These are phyloP conservation scores for Leucophenga varia DNA, from an alignment of 1,140 invertebrate species.

Conservation along the genomic window DNA sequence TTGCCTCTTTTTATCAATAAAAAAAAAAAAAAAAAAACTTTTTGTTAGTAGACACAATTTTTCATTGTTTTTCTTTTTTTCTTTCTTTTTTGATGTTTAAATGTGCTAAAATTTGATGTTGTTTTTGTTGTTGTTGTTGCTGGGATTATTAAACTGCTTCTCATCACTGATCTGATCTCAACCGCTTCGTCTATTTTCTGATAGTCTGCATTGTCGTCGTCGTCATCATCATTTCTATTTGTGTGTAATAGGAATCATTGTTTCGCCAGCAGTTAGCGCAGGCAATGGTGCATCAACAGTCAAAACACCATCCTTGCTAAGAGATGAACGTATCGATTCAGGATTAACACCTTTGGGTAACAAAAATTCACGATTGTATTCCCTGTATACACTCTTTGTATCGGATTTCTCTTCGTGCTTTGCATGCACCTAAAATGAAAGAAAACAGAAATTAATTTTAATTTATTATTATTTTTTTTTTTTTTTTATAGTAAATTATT, in stretches of 20 bases:
- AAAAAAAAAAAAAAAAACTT: conserved; percentile 21
- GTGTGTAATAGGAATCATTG: conserved; percentile 77
- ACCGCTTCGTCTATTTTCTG: too few relatives aligned
- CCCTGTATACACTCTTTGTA: conserved; percentile 90
- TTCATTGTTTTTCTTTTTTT: too few relatives aligned
- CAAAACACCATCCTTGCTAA: conserved; percentile 89
- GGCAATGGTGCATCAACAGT: conserved; percentile 93
- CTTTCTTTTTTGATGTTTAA: too few relatives aligned
- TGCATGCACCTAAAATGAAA: conserved; percentile 79
- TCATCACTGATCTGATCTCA: too few relatives aligned
- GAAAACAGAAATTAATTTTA: too few relatives aligned
- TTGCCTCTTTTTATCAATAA: too few relatives aligned
- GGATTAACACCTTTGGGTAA: conserved; percentile 91
- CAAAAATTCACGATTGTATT: conserved; percentile 94
- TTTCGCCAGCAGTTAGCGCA: conserved; percentile 70
- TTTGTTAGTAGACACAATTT: conserved; percentile 52
- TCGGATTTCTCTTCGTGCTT: conserved; percentile 96
- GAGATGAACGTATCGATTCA: conserved; percentile 84
- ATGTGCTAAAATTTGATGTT: conserved; percentile 11
- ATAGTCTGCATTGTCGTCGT: neutral
- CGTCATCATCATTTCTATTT: conserved; percentile 55
- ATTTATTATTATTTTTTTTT: too few relatives aligned
- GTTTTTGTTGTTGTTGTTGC: neutral
- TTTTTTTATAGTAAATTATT: too few relatives aligned
- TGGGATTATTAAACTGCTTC: too few relatives aligned